Percentiles rank a stretch among this genome's conserved stretches.
Conservation (phyloP, 1,140 invertebrate genomes). For the Periplaneta americana region DNA sequence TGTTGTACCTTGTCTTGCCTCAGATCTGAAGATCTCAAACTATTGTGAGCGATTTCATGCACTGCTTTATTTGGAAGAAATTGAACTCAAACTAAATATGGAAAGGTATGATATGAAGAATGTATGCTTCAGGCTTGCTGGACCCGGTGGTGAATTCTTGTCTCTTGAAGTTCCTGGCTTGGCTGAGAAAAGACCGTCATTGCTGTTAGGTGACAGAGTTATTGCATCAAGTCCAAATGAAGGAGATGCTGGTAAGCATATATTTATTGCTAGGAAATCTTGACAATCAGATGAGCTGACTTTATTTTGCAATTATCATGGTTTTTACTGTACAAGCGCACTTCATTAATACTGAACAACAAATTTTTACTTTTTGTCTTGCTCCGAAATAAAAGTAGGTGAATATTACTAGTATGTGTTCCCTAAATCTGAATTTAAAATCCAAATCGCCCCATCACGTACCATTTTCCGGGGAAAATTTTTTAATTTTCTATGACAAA, state of each 20-base stretch:
- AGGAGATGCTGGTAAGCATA: background rate
- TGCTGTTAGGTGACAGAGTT: slow-evolving; percentile 73
- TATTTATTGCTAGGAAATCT: background rate
- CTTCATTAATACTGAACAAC: no score
- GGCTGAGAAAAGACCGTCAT: slow-evolving; percentile 75
- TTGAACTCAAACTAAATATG: slow-evolving; percentile 49
- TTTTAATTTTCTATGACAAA: no score
- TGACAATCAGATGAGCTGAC: background rate
- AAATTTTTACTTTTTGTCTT: no score
- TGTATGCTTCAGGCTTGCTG: slow-evolving; percentile 49
- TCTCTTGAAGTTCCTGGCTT: slow-evolving; percentile 71
- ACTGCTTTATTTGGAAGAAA: slow-evolving; percentile 75
- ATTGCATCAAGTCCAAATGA: slow-evolving; percentile 35
- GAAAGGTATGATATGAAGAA: slow-evolving; percentile 62
- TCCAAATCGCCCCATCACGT: no score
- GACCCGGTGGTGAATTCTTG: slow-evolving; percentile 54
- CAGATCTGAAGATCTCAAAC: slow-evolving; percentile 44
- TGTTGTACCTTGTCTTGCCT: slow-evolving; percentile 41
- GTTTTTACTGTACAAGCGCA: no score
- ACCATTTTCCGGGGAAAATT: no score
- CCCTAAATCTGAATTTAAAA: no score
- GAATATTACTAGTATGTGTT: no score
- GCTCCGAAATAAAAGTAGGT: no score
- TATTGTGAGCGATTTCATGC: slow-evolving; percentile 61
- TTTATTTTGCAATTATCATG: background rate